Evolutionary conservation across 2,888 invertebrate species (phyloP), one percentile per base, ranked within the genome.

Genomic region (Willowsia nigromaculata): DNA sequence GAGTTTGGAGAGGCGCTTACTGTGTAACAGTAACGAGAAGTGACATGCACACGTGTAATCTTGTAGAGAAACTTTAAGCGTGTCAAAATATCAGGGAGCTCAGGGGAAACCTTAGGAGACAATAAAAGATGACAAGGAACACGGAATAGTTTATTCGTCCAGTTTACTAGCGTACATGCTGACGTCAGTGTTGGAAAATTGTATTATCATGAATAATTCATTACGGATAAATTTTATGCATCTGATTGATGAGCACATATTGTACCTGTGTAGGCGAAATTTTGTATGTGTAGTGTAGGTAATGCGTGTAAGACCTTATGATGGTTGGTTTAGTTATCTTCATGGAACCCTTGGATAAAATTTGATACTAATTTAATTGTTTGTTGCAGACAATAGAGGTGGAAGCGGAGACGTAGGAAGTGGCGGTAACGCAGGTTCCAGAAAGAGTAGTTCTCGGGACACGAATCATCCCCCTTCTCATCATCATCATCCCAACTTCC

Each of bases 311-410:
- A 22, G 5, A 56, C 22, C 25, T 56, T 22, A 56, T 56, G 56
- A 56, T 22, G 25, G 18, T 6, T 71, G 5, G 15, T 30, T 65
- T 65, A 43, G 9, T 43, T 43, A 6, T 43, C 11, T 9, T 43
- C 1, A 43, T 43, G 43, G 9, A 6, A 37, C 4, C 37, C 43
- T 43, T 43, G 37, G n/a, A n/a, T 71, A 37, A 3, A 40, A 71
- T 71, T 5, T 30, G 15, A 68, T 9, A 11, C 15, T 40, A 50
- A 1, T 56, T 53, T 25, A n/a, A 7, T 74, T 53, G 15, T 74
- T 13, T 78, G 25, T 81, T 71, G 11, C 40, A 88, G 88, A 88
- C 27, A 88, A 83, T 43, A 76, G 88, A 78, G 84, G 88, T 78
- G 83, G 88, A 47, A 71, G 56, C 37, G 50, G 81, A 37, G 88